These are phyloP conservation scores for Hymenopus coronatus DNA, from an alignment of 2,888 invertebrate species.

Conservation along the genomic window DNA sequence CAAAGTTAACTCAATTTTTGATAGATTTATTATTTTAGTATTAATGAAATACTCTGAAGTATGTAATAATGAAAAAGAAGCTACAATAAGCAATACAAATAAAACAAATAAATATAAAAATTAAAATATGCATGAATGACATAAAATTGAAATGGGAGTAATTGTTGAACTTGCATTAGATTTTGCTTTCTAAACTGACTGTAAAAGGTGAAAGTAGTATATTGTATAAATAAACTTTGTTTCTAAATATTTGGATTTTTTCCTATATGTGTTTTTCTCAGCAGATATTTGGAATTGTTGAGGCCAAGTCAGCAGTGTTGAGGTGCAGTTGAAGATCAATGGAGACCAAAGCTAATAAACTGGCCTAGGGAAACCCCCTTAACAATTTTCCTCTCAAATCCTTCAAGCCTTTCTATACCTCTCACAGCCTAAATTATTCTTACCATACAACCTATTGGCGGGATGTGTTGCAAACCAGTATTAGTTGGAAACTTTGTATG, in stretches of 20 bases:
- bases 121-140: background rate
- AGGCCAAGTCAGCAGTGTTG: background rate
- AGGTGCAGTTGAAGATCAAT: background rate
- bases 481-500: background rate
- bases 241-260: background rate
- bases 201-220: background rate
- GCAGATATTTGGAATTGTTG: background rate
- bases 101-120: too few species aligned
- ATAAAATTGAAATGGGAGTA: background rate
- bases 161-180: background rate
- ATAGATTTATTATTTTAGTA: background rate
- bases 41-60: background rate
- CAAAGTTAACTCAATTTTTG: background rate
- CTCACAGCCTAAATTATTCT: background rate
- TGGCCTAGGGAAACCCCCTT: background rate
- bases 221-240: background rate
- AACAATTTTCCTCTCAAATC: background rate
- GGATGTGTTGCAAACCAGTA: constrained; percentile 33
- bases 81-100: background rate
- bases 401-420: background rate
- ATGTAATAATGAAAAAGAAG: background rate
- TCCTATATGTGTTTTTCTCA: background rate
- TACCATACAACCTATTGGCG: constrained; percentile 23
- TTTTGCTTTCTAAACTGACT: background rate
- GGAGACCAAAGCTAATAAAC: background rate